Base-by-base conservation (phyloP, 1,140 invertebrate species). In the Melipona quadrifasciata region DNA sequence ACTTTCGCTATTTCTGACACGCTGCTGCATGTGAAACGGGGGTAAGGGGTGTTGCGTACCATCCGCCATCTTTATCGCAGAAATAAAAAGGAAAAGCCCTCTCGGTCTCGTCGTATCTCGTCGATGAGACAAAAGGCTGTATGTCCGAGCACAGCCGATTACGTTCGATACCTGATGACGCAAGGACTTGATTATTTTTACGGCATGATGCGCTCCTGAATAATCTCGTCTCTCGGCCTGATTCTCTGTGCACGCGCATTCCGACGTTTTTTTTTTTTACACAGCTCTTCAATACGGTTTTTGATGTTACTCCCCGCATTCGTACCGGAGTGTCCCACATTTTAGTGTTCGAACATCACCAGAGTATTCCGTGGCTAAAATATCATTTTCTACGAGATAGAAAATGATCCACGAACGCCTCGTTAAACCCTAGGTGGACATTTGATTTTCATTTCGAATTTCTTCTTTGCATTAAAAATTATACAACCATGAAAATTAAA, bases 121-220 rank as follows among this genome's bases (percentile, higher is more conserved):
- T 31, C 21, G 34, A 75, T 85, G 71, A 86, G 90, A 70, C 85
- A 84, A 76, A 84, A 70, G 75, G 57, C 82, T 57, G 67, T 17
- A 27, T 27, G 16, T 16, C 10, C 84, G 83, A 82, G 70, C 86
- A 84, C 81, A 84, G 85, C 84, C 84, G 85, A 89, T 85, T 86
- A 90, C 87, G 82, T 88, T 92, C 89, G 81, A 89, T 86, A 77
- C 86, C 58, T n/a, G 74, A 65, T 85, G 83, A 89, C 74, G 87
- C 82, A 81, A 89, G 86, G 68, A 64, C n/a, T 75, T 73, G 85
- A 82, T 84, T 85, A 87, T 86, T 90, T 90, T 92, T 91, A 80
- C 82, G 74, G 79, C 76, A 12, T 64, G 82, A 84, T 71, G 75
- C 10, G 55, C 61, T 61, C 55, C 74, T 84, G 75, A 51, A 61